phyloP scores from a whole-genome alignment of 2,888 invertebrate genomes.

The Tillus elongatus region DNA sequence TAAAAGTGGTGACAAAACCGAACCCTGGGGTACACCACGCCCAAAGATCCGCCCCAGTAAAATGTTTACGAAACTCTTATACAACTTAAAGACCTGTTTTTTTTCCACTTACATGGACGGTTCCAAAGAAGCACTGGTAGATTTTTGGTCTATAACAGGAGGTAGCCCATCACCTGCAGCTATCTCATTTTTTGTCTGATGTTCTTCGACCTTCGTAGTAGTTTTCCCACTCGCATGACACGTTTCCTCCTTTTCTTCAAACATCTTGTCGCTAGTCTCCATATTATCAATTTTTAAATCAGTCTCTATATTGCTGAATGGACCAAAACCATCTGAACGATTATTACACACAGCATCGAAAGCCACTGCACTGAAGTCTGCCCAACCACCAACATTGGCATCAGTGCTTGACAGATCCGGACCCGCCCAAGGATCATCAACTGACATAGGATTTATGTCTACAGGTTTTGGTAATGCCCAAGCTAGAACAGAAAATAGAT shows the following conservation, averaged over 20 bases:
- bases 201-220: not conserved
- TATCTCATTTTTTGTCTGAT: no score
- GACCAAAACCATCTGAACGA: no score
- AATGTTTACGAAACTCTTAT: no score
- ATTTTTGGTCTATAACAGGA: slow-evolving; percentile 10
- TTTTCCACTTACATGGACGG: slow-evolving; percentile 31
- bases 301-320: no score
- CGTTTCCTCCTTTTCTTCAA: not conserved
- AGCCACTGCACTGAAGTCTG: slow-evolving; percentile 38
- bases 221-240: slow-evolving; percentile 6
- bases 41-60: no score
- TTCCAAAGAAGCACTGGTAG: slow-evolving; percentile 18
- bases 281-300: slow-evolving; percentile 8
- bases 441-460: slow-evolving; percentile 12
- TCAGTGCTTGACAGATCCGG: slow-evolving; percentile 16
- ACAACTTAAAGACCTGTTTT: no score
- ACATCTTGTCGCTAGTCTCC: not conserved
- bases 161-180: no score
- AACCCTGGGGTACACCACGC: no score
- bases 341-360: slow-evolving; percentile 11
- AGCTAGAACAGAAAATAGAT: slow-evolving; percentile 29
- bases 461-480: slow-evolving; percentile 32
- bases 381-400: slow-evolving; percentile 34
- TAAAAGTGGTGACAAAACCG: no score
- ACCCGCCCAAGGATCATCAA: slow-evolving; percentile 34